Conservation (phyloP, 2,113 vertebrate genomes). For the Marmota flaviventris region DNA sequence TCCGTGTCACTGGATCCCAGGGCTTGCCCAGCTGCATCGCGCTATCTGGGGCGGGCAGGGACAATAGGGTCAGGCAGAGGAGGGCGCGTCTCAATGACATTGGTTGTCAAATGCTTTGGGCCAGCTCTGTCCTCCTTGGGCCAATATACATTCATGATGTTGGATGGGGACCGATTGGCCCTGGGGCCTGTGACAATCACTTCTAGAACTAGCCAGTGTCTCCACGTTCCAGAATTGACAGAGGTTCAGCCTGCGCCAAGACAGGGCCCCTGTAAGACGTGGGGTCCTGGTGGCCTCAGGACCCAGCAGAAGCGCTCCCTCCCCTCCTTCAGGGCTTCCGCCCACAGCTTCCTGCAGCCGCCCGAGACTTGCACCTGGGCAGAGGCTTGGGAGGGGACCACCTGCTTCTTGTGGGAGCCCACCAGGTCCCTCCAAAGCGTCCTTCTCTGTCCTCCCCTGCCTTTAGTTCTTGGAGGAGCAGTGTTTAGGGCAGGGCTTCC, state of each 20-base stretch:
- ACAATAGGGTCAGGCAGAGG: not conserved
- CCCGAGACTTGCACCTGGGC: not conserved
- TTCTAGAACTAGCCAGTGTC: too few relatives aligned
- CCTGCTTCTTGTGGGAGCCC: not conserved
- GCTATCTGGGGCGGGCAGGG: accelerated
- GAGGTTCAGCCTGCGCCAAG: too few relatives aligned
- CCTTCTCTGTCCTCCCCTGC: not conserved
- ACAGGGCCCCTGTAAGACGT: not conserved
- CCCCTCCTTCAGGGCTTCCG: not conserved
- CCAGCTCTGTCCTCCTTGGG: not conserved
- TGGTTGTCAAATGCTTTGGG: too few relatives aligned
- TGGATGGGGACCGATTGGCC: accelerated
- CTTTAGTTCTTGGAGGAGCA: not conserved
- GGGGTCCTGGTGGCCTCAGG: not conserved
- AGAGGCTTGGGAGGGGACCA: not conserved
- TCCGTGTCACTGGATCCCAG: not conserved
- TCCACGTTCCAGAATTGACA: not conserved
- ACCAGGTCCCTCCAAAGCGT: accelerated
- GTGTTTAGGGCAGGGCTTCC: too few relatives aligned
- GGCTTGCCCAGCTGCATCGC: not conserved
- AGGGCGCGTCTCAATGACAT: accelerated
- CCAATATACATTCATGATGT: accelerated
- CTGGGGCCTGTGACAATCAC: accelerated
- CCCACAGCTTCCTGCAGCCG: not conserved
- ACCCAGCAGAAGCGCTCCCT: not conserved